Percentiles rank a stretch among this genome's conserved stretches.
These are phyloP conservation scores for Crotophaga sulcirostris DNA, from an alignment of 2,113 vertebrate genomes.

Conservation along the genomic window DNA sequence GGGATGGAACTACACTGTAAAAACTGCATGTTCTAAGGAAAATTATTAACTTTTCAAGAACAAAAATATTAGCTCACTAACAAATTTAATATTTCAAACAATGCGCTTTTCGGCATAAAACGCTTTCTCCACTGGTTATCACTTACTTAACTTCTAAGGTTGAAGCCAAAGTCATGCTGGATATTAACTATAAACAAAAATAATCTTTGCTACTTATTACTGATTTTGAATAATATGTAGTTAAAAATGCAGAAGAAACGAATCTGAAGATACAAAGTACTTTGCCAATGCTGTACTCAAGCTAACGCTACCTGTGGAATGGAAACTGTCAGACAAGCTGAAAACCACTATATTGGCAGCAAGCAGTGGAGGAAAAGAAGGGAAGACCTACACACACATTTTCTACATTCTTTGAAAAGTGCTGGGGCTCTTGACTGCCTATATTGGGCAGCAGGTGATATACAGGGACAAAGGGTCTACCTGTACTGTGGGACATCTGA, in stretches of 20 bases:
- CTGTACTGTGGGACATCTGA: background rate
- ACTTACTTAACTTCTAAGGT: background rate
- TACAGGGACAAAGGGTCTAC: background rate
- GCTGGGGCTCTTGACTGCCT: background rate
- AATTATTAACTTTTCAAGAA: constrained; percentile 41
- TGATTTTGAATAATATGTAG: background rate
- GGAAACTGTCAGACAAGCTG: background rate
- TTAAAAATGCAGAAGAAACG: background rate
- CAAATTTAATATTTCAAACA: background rate
- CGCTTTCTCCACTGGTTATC: background rate
- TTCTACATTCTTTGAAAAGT: background rate
- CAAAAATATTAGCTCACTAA: background rate
- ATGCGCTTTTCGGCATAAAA: background rate
- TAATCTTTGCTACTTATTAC: background rate
- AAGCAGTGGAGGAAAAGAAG: background rate
- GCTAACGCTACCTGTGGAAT: background rate
- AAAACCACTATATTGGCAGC: background rate
- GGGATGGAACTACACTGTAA: background rate
- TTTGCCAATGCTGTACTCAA: background rate
- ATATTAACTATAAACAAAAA: background rate
- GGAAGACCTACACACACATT: background rate
- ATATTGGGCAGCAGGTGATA: background rate
- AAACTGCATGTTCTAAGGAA: background rate
- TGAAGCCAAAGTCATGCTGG: background rate
- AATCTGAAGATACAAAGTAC: background rate